A percentile compares a stretch with the other conserved stretches of the same genome.
Conservation (phyloP, 2,888 invertebrate species). For the Pteria penguin region DNA sequence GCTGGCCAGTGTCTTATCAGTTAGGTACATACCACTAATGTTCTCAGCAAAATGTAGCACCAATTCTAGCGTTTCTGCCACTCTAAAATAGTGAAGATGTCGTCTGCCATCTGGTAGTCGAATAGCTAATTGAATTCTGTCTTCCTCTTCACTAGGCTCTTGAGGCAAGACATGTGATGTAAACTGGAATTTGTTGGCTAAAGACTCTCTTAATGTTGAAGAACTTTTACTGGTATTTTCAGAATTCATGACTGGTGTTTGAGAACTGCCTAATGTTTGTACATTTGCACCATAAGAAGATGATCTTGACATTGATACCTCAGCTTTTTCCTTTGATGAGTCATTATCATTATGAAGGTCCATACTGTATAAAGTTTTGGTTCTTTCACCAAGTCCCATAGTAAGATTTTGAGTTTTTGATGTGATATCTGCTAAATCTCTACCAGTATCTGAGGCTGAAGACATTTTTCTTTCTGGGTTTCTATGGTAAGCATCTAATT, state of each 20-base stretch:
- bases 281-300: background rate
- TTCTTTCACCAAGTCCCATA: slow-evolving; percentile 23
- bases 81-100: slow-evolving; percentile 60
- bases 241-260: background rate
- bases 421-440: background rate
- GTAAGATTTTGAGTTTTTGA: slow-evolving; percentile 17
- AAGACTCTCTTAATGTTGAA: too few species aligned
- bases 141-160: slow-evolving; percentile 56
- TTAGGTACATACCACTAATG: slow-evolving; percentile 48
- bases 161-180: slow-evolving; percentile 50
- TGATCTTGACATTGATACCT: background rate
- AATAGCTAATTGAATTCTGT: slow-evolving; percentile 58
- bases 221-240: background rate
- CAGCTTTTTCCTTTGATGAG: background rate
- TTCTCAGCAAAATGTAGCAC: slow-evolving; percentile 66
- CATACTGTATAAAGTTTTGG: slow-evolving; percentile 15
- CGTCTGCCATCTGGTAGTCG: slow-evolving; percentile 64
- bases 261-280: background rate
- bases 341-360: slow-evolving; percentile 21
- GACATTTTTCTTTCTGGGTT: background rate
- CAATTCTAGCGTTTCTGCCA: slow-evolving; percentile 48
- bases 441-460: slow-evolving; percentile 4
- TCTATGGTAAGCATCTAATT: slow-evolving; percentile 4
- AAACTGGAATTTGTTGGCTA: too few species aligned
- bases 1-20: slow-evolving; percentile 55